Percentiles rank a stretch among this genome's conserved stretches.
Evolutionary conservation across 2,113 vertebrate genomes (phyloP).

Genomic region (Ctenomys sociabilis): DNA sequence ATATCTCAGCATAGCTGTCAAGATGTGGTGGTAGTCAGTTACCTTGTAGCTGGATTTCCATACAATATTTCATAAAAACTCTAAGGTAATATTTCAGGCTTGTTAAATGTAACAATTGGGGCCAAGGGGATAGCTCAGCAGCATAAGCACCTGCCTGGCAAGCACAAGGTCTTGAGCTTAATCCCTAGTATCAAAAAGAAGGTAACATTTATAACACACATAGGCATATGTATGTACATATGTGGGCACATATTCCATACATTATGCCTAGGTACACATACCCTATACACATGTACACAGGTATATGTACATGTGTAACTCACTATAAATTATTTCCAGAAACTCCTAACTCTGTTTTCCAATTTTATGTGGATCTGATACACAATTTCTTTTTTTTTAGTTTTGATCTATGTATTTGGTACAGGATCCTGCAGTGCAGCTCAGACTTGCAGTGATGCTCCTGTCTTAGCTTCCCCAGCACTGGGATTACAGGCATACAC

Average conservation of each 20-base stretch:
- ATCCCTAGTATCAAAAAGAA: not conserved
- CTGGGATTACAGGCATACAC: too few relatives aligned
- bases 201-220: not conserved
- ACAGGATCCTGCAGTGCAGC: too few relatives aligned
- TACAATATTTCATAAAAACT: not conserved
- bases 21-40: not conserved
- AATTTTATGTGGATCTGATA: not conserved
- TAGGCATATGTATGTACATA: not conserved
- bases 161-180: too few relatives aligned
- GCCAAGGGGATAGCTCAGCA: too few relatives aligned
- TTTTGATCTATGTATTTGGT: too few relatives aligned
- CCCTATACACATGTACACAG: not conserved
- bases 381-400: not conserved
- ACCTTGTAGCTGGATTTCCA: not conserved
- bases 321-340: not conserved
- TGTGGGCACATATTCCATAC: not conserved
- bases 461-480: too few relatives aligned
- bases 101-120: not conserved
- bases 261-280: not conserved
- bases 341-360: not conserved
- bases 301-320: not conserved
- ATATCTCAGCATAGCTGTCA: not conserved
- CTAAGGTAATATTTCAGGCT: not conserved
- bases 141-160: too few relatives aligned
- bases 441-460: too few relatives aligned